Evolutionary conservation across 53 echinoderm and acorn worm species (phyloP), one percentile per base, ranked within the genome.

Genomic region (Temnopleurus reevesii): DNA sequence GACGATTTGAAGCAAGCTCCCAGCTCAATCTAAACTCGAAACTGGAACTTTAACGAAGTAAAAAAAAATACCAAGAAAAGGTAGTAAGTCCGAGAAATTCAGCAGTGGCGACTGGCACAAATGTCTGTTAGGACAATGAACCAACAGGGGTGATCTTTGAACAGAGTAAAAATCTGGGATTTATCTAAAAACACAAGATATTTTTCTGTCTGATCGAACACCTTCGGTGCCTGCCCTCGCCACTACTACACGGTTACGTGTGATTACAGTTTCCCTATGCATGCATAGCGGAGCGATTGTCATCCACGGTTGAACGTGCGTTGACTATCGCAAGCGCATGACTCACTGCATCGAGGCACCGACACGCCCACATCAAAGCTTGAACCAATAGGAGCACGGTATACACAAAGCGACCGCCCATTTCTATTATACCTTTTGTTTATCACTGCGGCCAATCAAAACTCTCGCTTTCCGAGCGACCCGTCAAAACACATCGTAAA

Each of bases 331-430:
- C 9, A 15, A 2, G 25, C 63, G 34, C 7, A 18, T 63, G 34
- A 63, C 33, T 63, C 33, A 33, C 63, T 63, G 30, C 33, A 71
- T 4, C n/a, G 18, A 38, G 41, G n/a, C n/a, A n/a, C 13, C n/a
- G 71, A 41, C 71, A 71, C 71, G 71, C 71, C 71, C 71, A 71
- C 71, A 71, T 9, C 9, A 65, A 71, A 71, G 71, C 71, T 71
- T 71, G 8, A 38, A 71, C 71, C 71, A 71, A 71, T 71, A 71
- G 71, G 23, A 71, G 41, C 23, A 21, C 44, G 28, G 71, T n/a
- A 64, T 41, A 31, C 21, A 12, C 35, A 23, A 38, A 71, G 38
- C 21, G 71, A 71, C 71, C 71, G 71, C 71, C 71, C 71, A 36
- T 38, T 71, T 71, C 71, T 71, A 38, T 71, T 38, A 38, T 71